Conservation (phyloP, 2,113 vertebrate genomes). For the Ptilorrhoa leucosticta region DNA sequence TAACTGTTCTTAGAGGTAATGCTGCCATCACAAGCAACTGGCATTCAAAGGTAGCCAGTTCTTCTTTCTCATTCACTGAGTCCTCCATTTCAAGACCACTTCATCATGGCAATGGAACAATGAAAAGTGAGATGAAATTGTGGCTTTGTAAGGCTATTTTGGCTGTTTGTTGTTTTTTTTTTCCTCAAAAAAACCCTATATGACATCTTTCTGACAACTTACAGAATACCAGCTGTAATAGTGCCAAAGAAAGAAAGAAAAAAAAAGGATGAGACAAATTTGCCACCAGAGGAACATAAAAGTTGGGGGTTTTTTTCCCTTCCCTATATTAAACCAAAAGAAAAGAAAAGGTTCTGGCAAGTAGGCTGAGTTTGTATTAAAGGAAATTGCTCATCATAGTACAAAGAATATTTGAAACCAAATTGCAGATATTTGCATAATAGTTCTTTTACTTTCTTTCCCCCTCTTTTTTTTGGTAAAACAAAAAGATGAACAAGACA, state of each 20-base stretch:
- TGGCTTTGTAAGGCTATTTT: slow-evolving; percentile 1
- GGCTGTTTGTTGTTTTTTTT: background rate
- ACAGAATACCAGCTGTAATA: slow-evolving; percentile 16
- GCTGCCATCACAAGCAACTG: background rate
- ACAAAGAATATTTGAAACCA: slow-evolving; percentile 77
- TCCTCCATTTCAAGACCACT: background rate
- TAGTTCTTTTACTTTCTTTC: slow-evolving; percentile 58
- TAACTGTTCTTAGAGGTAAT: background rate
- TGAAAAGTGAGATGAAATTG: background rate
- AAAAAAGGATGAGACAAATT: slow-evolving; percentile 19
- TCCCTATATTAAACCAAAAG: background rate
- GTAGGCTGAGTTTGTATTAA: slow-evolving; percentile 71
- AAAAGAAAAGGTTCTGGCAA: slow-evolving; percentile 46
- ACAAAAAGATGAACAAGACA: slow-evolving; percentile 69
- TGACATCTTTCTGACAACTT: background rate
- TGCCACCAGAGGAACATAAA: slow-evolving; percentile 15
- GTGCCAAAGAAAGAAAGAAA: background rate
- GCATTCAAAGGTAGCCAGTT: background rate
- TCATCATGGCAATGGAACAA: background rate
- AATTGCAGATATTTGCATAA: slow-evolving; percentile 82
- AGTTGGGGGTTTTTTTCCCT: background rate
- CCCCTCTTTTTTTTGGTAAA: background rate
- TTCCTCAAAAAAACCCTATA: background rate
- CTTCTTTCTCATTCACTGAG: background rate
- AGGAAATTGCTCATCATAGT: slow-evolving; percentile 77